phyloP scores from a whole-genome alignment of 2,888 invertebrate genomes.

The Hydroisotoma schaefferi region DNA sequence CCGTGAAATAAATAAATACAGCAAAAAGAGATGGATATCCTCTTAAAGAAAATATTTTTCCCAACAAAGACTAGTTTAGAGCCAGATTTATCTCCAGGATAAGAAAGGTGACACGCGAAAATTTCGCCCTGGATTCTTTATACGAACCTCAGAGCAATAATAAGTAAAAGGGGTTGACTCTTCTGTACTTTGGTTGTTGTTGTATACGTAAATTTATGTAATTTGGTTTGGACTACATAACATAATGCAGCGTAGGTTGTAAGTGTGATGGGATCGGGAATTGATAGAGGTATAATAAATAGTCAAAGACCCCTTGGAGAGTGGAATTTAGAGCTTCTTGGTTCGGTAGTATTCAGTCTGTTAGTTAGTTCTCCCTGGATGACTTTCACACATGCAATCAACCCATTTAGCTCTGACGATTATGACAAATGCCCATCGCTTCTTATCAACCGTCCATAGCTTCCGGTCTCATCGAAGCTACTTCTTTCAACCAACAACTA shows the following conservation, averaged over 20 bases:
- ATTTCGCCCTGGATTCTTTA: conserved; percentile 15
- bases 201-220: too few species aligned
- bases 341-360: conserved; percentile 28
- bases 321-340: conserved; percentile 25
- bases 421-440: conserved; percentile 46
- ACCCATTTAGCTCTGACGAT: conserved; percentile 45
- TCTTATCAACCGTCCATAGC: conserved; percentile 44
- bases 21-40: neutral
- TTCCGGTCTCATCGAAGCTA: conserved; percentile 45
- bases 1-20: neutral
- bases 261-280: conserved; percentile 30
- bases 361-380: conserved; percentile 23
- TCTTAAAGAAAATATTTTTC: too few species aligned
- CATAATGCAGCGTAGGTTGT: too few species aligned
- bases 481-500: conserved; percentile 11
- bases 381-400: conserved; percentile 44
- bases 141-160: too few species aligned
- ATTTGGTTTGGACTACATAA: too few species aligned
- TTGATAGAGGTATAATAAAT: conserved; percentile 33
- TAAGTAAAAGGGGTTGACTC: too few species aligned
- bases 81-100: conserved; percentile 47
- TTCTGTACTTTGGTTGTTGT: too few species aligned
- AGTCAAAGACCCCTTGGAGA: conserved; percentile 12
- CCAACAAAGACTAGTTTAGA: too few species aligned
- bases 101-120: conserved; percentile 46